Evolutionary conservation across 2,888 invertebrate genomes (phyloP).

Genomic region (Exephanes ischioxanthus): DNA sequence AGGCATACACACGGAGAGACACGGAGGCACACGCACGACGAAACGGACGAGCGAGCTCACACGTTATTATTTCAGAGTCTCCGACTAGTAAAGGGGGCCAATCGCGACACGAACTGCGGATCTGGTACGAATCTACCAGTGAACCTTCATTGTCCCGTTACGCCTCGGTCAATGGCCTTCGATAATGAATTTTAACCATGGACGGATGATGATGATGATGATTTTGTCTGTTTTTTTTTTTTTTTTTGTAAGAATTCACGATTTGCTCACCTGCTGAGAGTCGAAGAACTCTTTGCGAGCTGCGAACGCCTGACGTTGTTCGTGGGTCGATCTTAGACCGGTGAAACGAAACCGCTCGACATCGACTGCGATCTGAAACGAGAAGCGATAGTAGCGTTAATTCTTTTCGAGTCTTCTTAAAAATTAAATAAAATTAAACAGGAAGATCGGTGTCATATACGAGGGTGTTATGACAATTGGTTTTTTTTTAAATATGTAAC

Average conservation of each 20-base stretch:
- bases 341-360: conserved; percentile 91
- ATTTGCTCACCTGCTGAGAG: conserved; percentile 67
- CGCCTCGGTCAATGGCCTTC: conserved; percentile 71
- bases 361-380: conserved; percentile 90
- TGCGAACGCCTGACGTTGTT: conserved; percentile 11
- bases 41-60: conserved; percentile 18
- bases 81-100: conserved; percentile 70
- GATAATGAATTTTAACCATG: conserved; percentile 47
- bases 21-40: not conserved
- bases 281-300: conserved; percentile 42
- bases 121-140: conserved; percentile 79
- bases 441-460: not conserved
- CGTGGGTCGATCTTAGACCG: conserved; percentile 86
- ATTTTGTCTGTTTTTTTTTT: conserved; percentile 2
- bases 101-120: conserved; percentile 77
- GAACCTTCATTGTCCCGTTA: conserved; percentile 81
- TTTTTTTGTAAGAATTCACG: conserved; percentile 9
- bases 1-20: not conserved
- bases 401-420: conserved; percentile 4
- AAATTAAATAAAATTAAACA: not conserved
- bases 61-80: conserved; percentile 82
- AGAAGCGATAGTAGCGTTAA: conserved; percentile 66
- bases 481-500: not conserved
- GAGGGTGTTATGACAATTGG: not conserved
- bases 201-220: conserved; percentile 70